Evolutionary conservation across 2,888 invertebrate species (phyloP), one percentile per base, ranked within the genome.

Genomic region (Tetanocera ferruginea): DNA sequence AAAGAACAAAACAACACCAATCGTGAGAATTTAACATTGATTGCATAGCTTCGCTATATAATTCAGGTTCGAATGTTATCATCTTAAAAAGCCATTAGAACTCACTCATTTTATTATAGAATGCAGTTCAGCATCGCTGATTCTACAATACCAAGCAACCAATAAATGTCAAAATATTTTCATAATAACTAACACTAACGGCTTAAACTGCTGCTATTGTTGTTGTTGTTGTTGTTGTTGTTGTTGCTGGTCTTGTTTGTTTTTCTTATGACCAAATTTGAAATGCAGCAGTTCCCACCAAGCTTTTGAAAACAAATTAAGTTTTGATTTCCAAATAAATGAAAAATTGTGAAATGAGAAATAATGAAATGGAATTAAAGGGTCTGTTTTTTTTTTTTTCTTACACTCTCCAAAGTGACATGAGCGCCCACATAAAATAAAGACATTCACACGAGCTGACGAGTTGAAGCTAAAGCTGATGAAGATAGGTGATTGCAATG

Each of bases 141-240:
- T 43, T 43, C 17, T 60, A 37, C 73, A 73, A 52, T 73, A 57
- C 34, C 31, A 19, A 14, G 31, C 28, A 31, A 43, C 57, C 43
- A 73, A 85, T 85, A 85, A 85, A 86, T 83, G 85, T 86, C 85
- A 43, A 83, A 85, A 86, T 85, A 85, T 86, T 86, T 85, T 83
- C 80, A 84, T 83, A 52, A 67, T 82, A 80, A 83, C 82, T 76
- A 76, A 77, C 76, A 79, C 66, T 66, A 51, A 57, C 31, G 62
- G 17, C 23, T 23, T 55, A 23, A 52, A 25, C 43, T 43, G 14
- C 11, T 43, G 43, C 3, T 14, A 19, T 19, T 60, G 60, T 60
- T 28, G 14, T 60, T 60, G 60, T 60, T 43, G 25, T 57, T 57
- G 14, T 3, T 43, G 43, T 14, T 14, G 34, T 19, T 60, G 60